A percentile compares a stretch with the other conserved stretches of the same genome.
These are phyloP conservation scores for Acipenser ruthenus DNA, from an alignment of 2,797 vertebrate species.

Conservation along the genomic window DNA sequence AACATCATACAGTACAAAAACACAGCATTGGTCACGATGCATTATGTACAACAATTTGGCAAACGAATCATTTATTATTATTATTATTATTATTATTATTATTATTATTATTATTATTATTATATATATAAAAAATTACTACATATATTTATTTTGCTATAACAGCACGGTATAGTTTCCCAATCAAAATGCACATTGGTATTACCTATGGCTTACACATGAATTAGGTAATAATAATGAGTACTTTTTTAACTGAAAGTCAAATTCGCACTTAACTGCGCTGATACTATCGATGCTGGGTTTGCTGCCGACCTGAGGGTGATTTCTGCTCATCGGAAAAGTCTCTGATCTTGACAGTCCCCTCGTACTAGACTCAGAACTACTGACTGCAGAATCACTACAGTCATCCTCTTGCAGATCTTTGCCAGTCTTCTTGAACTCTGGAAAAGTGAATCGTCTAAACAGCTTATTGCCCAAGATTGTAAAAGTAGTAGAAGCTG, in stretches of 20 bases:
- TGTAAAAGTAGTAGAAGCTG: slow-evolving; percentile 30
- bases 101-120: too few relatives aligned
- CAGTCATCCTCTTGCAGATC: slow-evolving; percentile 13
- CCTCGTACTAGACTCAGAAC: slow-evolving; percentile 1
- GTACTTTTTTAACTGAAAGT: slow-evolving; percentile 39
- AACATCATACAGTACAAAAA: too few relatives aligned
- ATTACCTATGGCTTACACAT: too few relatives aligned
- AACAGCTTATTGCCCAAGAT: slow-evolving; percentile 47
- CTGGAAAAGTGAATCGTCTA: slow-evolving; percentile 54
- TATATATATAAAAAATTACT: too few relatives aligned
- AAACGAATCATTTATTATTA: too few relatives aligned
- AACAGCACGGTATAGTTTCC: too few relatives aligned
- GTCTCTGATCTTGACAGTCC: slow-evolving; percentile 50
- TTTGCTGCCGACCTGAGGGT: slow-evolving; percentile 50
- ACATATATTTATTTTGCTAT: too few relatives aligned
- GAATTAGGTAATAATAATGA: slow-evolving; percentile 18
- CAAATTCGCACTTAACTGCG: slow-evolving; percentile 63
- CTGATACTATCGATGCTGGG: slow-evolving; percentile 63
- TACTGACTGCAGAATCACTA: neutral
- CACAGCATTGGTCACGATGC: too few relatives aligned
- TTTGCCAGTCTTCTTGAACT: slow-evolving; percentile 39
- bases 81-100: too few relatives aligned
- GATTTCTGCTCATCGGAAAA: slow-evolving; percentile 37
- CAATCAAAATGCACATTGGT: too few relatives aligned
- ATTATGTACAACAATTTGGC: too few relatives aligned